These are phyloP conservation scores for Lepidurus apus DNA, from an alignment of 1,140 invertebrate genomes.

Conservation along the genomic window DNA sequence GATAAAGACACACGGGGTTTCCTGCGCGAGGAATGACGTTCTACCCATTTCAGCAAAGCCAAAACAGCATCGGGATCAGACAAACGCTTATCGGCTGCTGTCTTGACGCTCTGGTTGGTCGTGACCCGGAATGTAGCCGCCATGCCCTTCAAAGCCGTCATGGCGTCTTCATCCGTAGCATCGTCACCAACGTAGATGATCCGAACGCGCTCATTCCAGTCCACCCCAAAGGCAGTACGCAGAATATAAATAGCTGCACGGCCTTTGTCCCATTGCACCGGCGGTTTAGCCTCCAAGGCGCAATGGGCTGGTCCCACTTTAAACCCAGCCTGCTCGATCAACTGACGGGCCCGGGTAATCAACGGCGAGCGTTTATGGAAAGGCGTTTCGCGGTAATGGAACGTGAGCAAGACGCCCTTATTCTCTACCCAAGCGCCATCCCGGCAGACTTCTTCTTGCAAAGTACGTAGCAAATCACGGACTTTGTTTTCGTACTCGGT, in stretches of 20 bases:
- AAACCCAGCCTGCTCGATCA: constrained; percentile 69
- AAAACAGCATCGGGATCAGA: constrained; percentile 81
- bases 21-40: constrained; percentile 64
- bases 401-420: constrained; percentile 78
- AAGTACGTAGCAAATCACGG: constrained; percentile 63
- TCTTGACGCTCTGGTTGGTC: constrained; percentile 74
- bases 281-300: constrained; percentile 79
- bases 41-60: constrained; percentile 83
- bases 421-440: constrained; percentile 89
- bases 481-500: constrained; percentile 76
- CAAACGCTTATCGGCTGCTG: constrained; percentile 73
- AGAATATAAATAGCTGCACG: constrained; percentile 83
- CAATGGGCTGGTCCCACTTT: constrained; percentile 69
- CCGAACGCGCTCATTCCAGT: constrained; percentile 83
- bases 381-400: constrained; percentile 63
- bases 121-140: constrained; percentile 82
- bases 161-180: constrained; percentile 83
- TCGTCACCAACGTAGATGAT: constrained; percentile 89
- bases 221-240: constrained; percentile 78
- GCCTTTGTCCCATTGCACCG: constrained; percentile 85
- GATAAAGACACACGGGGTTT: constrained; percentile 32
- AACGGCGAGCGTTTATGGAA: constrained; percentile 51
- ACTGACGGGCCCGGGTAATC: constrained; percentile 58
- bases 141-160: constrained; percentile 69
- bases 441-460: constrained; percentile 70